Evolutionary conservation across 2,113 vertebrate genomes (phyloP).

Genomic region (Helogale parvula): DNA sequence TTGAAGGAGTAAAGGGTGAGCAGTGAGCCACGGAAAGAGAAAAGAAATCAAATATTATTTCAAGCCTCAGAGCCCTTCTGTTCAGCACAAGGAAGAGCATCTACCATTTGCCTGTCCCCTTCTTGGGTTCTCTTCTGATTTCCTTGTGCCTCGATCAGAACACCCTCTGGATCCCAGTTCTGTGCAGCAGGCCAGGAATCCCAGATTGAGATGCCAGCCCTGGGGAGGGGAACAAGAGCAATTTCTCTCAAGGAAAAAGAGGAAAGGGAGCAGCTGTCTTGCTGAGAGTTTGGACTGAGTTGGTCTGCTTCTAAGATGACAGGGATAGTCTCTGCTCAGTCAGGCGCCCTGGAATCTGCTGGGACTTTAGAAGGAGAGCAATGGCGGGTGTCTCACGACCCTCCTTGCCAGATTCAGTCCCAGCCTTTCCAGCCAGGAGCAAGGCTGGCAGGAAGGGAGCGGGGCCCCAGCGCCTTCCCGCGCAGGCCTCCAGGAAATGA

Average conservation of each 20-base stretch:
- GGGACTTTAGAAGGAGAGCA: neutral
- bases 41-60: constrained; percentile 48
- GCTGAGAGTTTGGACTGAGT: neutral
- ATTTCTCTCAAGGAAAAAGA: constrained; percentile 45
- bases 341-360: neutral
- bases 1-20: neutral
- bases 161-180: neutral
- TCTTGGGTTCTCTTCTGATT: neutral
- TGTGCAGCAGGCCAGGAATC: neutral
- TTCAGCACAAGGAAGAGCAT: neutral
- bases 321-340: neutral
- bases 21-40: constrained; percentile 19
- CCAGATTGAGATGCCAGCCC: neutral
- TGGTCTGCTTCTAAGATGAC: neutral
- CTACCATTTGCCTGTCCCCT: neutral
- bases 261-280: neutral
- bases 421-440: constrained; percentile 35
- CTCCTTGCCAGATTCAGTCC: neutral
- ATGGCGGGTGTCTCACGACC: neutral
- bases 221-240: neutral
- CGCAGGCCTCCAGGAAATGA: constrained; percentile 79
- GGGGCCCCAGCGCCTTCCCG: constrained; percentile 58
- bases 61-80: neutral
- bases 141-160: neutral
- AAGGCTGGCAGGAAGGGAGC: constrained; percentile 75